A percentile compares a stretch with the other conserved stretches of the same genome.
These are phyloP conservation scores for Otus scops DNA, from an alignment of 2,797 vertebrate genomes.

Conservation along the genomic window DNA sequence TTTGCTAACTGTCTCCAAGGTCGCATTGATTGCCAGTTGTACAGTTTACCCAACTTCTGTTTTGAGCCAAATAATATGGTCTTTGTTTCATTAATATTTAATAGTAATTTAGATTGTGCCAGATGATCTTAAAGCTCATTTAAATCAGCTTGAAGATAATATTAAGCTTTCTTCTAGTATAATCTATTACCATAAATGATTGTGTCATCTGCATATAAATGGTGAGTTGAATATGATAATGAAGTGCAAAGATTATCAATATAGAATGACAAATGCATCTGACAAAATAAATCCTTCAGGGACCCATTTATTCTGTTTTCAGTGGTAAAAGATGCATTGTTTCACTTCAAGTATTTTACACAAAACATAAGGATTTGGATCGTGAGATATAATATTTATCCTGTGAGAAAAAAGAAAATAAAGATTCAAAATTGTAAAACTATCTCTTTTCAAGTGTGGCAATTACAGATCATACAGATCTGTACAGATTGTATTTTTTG, in stretches of 20 bases:
- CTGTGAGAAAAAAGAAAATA: not conserved
- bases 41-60: slow-evolving; percentile 65
- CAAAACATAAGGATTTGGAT: slow-evolving; percentile 58
- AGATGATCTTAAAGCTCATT: slow-evolving; percentile 81
- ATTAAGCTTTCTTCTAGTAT: slow-evolving; percentile 76
- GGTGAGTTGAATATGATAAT: slow-evolving; percentile 69
- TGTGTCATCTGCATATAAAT: slow-evolving; percentile 79
- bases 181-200: slow-evolving; percentile 76
- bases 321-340: slow-evolving; percentile 64
- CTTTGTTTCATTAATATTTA: slow-evolving; percentile 83
- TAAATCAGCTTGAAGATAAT: slow-evolving; percentile 80
- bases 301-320: slow-evolving; percentile 61
- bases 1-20: slow-evolving; percentile 61
- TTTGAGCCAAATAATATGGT: slow-evolving; percentile 74
- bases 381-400: slow-evolving; percentile 34
- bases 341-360: slow-evolving; percentile 59
- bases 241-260: slow-evolving; percentile 76
- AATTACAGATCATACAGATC: slow-evolving; percentile 49
- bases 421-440: slow-evolving; percentile 14
- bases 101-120: slow-evolving; percentile 78
- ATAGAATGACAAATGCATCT: slow-evolving; percentile 71
- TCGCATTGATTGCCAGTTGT: slow-evolving; percentile 57
- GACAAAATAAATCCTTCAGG: slow-evolving; percentile 70
- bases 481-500: not conserved
- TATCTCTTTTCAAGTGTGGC: slow-evolving; percentile 50